Evolutionary conservation across 2,888 invertebrate species (phyloP), one percentile per base, ranked within the genome.

Genomic region (Eupithecia centaureata): DNA sequence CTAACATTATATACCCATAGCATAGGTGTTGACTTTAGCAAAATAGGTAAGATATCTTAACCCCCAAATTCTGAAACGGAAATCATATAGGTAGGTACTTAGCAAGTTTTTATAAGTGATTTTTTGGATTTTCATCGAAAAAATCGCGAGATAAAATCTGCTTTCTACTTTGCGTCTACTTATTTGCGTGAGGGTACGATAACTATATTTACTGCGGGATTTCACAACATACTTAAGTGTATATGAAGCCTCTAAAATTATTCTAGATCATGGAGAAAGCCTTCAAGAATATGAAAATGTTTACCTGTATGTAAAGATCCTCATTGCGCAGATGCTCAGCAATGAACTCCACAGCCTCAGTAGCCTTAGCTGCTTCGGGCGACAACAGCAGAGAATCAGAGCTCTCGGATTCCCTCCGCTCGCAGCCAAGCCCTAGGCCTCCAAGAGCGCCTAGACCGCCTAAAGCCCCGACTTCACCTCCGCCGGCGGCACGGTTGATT

Each of bases 281-380:
- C n/a, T n/a, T n/a, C n/a, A n/a, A n/a, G n/a, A n/a, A n/a, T n/a
- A n/a, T n/a, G 5, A 22, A 27, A 13, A 28, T 30, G 28, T 12
- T 22, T 38, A 99, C 99, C 96, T 99, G 98, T 90, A 99, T 98
- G 86, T 99, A 99, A 82, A 99, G 97, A 94, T 99, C 99, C 93
- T 99, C 99, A 88, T 98, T 98, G 78, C 98, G 96, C 80, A 99
- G 95, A 94, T 99, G 99, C 88, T 99, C 98, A 33, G 99, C 99
- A 77, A 99, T 99, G 89, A 99, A 99, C 88, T 99, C 98, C 22
- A 99, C 98, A 1, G 99, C 99, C 90, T 99, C 99, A 25, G 99
- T 98, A 60, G 98, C 98, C 92, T 99, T 96, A 83, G 97, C 96
- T 63, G 98, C 98, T 93, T 98, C 98, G 0, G 98, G 98, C 25